Evolutionary conservation across 2,888 invertebrate genomes (phyloP), one percentile per base, ranked within the genome.

Genomic region (Bimastos eiseni): DNA sequence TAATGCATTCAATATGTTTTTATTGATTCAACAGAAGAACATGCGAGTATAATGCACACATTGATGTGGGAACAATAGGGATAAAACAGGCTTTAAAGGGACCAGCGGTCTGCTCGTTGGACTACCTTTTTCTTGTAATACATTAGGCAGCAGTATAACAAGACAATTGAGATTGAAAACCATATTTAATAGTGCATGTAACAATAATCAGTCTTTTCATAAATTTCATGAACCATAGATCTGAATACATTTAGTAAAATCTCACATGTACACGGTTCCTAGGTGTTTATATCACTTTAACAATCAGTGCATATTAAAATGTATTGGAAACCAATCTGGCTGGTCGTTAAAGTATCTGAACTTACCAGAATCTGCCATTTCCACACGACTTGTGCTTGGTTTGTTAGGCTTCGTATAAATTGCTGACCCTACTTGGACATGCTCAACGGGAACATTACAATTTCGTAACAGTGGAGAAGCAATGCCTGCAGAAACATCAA

Each of bases 381-480:
- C 86, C 86, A 86, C 34, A 36, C 37, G 34, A 86, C 37, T 86
- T 34, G 37, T 24, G 36, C 24, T 36, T 5, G 86, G 37, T 37
- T 86, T 86, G 34, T n/a, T 19, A 86, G 86, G 86, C 34, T 36
- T 17, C 36, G 86, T 24, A 36, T 86, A 86, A 36, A 86, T 21
- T 6, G n/a, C 86, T 36, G 86, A 86, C 33, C 86, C 86, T 36
- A 86, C 86, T 34, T 36, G 86, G 86, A 86, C 86, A 37, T 37
- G 86, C 21, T 86, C 37, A 8, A 86, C 86, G 17, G 86, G 37
- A 86, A 24, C 17, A 37, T 86, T 19, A 15, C 19, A 24, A 36
- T 86, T 34, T 36, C 34, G 86, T 24, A 49, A 49, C 19, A 49
- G 49, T 24, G 49, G 49, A 70, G n/a, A 70, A 70, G 8, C 8